Evolutionary conservation across 2,113 vertebrate species (phyloP).

Genomic region (Pleuronectes platessa): DNA sequence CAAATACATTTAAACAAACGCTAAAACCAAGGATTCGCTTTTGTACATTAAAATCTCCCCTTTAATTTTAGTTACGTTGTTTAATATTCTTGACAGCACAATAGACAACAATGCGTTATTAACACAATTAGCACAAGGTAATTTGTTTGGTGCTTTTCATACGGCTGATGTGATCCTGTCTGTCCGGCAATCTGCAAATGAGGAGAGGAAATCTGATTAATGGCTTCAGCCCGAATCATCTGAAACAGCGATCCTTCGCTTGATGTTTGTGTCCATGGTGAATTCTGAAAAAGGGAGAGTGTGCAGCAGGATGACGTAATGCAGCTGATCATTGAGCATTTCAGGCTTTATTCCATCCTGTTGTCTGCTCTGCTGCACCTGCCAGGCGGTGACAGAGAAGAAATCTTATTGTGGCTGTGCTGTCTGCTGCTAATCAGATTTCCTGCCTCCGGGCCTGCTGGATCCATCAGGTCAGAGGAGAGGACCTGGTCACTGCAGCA

Average conservation of each 20-base stretch:
- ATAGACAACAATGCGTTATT: slow-evolving; percentile 27
- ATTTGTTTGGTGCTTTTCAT: slow-evolving; percentile 20
- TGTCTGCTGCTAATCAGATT: slow-evolving; percentile 71
- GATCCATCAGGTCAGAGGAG: slow-evolving; percentile 42
- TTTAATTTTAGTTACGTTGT: background rate
- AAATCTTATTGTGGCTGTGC: slow-evolving; percentile 65
- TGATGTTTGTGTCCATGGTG: slow-evolving; percentile 30
- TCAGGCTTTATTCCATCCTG: slow-evolving; percentile 37
- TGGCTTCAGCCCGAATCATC: slow-evolving; percentile 38
- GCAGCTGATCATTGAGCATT: slow-evolving; percentile 47
- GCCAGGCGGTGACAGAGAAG: slow-evolving; percentile 41
- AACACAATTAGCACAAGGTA: slow-evolving; percentile 5
- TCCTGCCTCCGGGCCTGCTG: slow-evolving; percentile 57
- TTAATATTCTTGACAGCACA: background rate
- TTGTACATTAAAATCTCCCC: background rate
- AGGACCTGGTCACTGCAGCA: slow-evolving; percentile 18
- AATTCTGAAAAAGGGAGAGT: slow-evolving; percentile 32
- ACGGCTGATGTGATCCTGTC: slow-evolving; percentile 26
- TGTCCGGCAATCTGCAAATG: slow-evolving; percentile 58
- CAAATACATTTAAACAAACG: no score
- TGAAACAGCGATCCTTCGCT: slow-evolving; percentile 7
- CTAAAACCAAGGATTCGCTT: no score
- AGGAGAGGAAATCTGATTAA: slow-evolving; percentile 58
- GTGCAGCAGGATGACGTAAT: slow-evolving; percentile 47
- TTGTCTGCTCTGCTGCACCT: slow-evolving; percentile 49